Evolutionary conservation across 2,113 vertebrate species (phyloP).

Genomic region (Pteruthius melanotis): DNA sequence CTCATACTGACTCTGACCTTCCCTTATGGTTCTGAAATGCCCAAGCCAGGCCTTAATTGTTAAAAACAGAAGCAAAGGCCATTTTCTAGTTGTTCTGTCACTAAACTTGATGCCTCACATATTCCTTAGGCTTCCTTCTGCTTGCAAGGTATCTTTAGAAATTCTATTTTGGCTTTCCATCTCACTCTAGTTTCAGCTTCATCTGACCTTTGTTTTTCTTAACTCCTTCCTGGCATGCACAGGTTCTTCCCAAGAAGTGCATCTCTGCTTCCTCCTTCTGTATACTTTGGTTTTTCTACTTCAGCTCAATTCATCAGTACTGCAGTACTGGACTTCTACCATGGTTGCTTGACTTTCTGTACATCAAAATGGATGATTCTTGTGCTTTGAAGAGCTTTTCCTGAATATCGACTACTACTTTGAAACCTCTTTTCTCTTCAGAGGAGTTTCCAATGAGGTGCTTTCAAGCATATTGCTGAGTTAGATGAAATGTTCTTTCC

Average conservation of each 20-base stretch:
- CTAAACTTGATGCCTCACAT: background rate
- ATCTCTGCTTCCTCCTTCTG: background rate
- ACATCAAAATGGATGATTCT: background rate
- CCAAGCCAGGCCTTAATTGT: background rate
- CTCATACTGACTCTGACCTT: background rate
- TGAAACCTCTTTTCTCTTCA: background rate
- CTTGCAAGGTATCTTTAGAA: background rate
- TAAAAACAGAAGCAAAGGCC: background rate
- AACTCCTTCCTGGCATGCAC: background rate
- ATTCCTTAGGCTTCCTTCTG: background rate
- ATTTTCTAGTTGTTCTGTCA: background rate
- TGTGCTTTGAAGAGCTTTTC: background rate
- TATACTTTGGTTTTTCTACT: background rate
- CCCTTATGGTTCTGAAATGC: background rate
- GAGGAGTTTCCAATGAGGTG: background rate
- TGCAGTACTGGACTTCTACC: background rate
- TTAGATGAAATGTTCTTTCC: background rate
- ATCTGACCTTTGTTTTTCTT: background rate
- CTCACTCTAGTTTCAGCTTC: background rate
- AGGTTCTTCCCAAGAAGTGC: background rate
- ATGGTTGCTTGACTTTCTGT: background rate
- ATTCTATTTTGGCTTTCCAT: background rate
- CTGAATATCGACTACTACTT: background rate
- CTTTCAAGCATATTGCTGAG: background rate
- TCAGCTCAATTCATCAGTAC: background rate